Evolutionary conservation across 2,113 vertebrate genomes (phyloP).

Genomic region (Ptilonorhynchus violaceus): DNA sequence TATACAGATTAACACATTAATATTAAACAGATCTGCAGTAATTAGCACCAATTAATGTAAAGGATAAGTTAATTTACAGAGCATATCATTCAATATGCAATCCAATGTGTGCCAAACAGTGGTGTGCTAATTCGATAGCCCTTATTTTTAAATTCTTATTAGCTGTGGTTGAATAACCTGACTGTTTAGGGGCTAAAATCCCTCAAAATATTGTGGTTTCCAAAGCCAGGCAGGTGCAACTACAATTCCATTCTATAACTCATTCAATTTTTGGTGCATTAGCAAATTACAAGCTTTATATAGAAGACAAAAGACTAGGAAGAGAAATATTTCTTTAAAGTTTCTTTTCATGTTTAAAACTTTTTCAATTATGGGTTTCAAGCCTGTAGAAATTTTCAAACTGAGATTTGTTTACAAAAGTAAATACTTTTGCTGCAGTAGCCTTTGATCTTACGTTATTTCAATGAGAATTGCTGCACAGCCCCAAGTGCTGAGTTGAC

Average conservation of each 20-base stretch:
- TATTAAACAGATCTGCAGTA: conserved; percentile 26
- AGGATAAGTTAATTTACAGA: conserved; percentile 49
- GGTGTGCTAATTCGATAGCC: not conserved
- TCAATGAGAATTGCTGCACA: not conserved
- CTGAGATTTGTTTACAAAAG: not conserved
- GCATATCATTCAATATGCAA: not conserved
- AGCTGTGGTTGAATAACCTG: not conserved
- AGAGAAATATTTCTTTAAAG: not conserved
- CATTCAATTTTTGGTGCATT: not conserved
- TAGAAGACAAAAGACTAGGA: not conserved
- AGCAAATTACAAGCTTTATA: not conserved
- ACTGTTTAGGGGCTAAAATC: not conserved
- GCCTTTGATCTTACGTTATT: not conserved
- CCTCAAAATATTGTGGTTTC: not conserved
- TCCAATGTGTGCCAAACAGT: not conserved
- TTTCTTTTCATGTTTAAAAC: not conserved
- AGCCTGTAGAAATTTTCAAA: not conserved
- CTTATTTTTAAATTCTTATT: not conserved
- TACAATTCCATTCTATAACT: not conserved
- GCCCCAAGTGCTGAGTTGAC: not conserved
- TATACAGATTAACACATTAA: conserved; percentile 44
- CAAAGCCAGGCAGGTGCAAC: not conserved
- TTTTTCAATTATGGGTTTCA: not conserved
- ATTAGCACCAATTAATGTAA: conserved; percentile 54
- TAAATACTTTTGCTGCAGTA: not conserved